These are phyloP conservation scores for Tokudaia tokunoshimensis DNA, from an alignment of 2,797 vertebrate species.

Conservation along the genomic window DNA sequence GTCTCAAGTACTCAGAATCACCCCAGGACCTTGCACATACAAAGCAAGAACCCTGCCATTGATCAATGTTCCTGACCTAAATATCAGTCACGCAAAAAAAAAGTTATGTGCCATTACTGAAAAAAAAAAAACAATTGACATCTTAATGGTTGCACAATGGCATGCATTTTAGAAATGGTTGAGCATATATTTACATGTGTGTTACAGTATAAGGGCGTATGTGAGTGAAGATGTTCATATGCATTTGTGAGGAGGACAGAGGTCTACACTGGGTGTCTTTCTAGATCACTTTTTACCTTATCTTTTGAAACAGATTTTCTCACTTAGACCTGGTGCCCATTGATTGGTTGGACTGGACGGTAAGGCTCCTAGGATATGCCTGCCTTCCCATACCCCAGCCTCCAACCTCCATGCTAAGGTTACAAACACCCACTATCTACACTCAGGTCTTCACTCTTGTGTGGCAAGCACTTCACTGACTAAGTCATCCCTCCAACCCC, in stretches of 20 bases:
- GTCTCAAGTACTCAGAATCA: neutral
- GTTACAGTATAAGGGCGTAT: neutral
- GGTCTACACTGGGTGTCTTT: neutral
- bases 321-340: neutral
- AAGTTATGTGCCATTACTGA: neutral
- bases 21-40: neutral
- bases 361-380: too few relatives aligned
- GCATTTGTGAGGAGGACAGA: neutral
- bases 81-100: constrained; percentile 33
- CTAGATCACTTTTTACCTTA: neutral
- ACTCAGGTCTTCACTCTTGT: neutral
- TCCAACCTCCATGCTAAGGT: too few relatives aligned
- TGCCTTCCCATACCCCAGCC: neutral
- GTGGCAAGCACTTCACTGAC: neutral
- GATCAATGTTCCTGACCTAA: neutral
- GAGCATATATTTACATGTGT: neutral
- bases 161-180: neutral
- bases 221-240: neutral
- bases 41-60: neutral
- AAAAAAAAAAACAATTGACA: neutral
- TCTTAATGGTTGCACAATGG: neutral
- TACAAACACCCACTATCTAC: neutral
- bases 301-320: neutral
- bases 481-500: neutral
- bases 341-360: neutral